Base-by-base conservation (phyloP, 2,888 invertebrate genomes). In the Cantharis flavilabris region DNA sequence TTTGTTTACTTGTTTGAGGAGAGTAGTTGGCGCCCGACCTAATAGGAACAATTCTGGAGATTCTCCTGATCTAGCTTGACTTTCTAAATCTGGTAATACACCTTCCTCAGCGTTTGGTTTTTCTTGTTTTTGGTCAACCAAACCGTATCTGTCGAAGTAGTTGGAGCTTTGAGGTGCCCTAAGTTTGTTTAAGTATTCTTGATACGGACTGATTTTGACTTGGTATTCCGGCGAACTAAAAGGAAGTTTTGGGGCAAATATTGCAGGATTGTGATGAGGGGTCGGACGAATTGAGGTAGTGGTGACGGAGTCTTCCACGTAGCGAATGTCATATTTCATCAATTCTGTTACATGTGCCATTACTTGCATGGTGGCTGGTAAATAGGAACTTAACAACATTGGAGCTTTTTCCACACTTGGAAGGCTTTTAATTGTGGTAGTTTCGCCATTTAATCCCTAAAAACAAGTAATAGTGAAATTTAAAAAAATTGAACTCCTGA, bases 301-400 rank as follows among this genome's bases (percentile, higher is more conserved):
- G 83, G 80, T 87, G 75, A 26, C 82, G 74, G 9, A 82, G 79
- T 70, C 78, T 80, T 33, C 83, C 65, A 13, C 84, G 79, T 88
- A 82, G 86, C 86, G 84, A 62, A 88, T 72, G 71, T 92, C 92
- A 84, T 89, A 92, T 7, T 92, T 90, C 92, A 92, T 91, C 80
- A 91, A 89, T 84, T 92, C 92, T 0, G 92, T 91, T 18, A 92
- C 86, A 81, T 92, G 91, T 0, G 92, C 91, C 73, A 92, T 91
- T 67, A 93, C 90, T 85, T 93, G 93, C 93, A 93, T 93, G 0
- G 91, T 90, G 0, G 93, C 93, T 1, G 93, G 93, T 0, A 93
- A 89, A 86, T 91, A 93, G 3, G 93, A 92, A 81, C 92, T 90
- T 16, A 92, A 89, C 69, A 90, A 87, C 72, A 90, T 86, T 3